Base-by-base conservation (phyloP, 1,140 invertebrate species). In the Caenorhabditis inopinata region DNA sequence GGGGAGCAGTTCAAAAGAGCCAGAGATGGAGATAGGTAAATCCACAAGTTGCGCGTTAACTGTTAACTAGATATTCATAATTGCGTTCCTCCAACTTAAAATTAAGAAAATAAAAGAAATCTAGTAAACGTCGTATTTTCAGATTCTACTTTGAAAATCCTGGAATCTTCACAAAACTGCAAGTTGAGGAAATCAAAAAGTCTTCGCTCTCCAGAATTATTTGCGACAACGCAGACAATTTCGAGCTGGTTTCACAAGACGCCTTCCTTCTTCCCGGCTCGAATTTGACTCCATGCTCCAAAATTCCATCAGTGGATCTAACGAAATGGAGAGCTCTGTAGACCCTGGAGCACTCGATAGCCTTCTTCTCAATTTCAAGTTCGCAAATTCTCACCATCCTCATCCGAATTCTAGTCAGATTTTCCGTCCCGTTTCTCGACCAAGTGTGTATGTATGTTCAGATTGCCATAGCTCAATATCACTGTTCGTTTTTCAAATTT, bases 111-210 rank as follows among this genome's bases (percentile, higher is more conserved):
- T 18, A 51, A 18, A 51, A 25, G n/a, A n/a, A n/a, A n/a, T n/a
- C n/a, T n/a, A n/a, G n/a, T n/a, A n/a, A n/a, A n/a, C n/a, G n/a
- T n/a, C n/a, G n/a, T n/a, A n/a, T n/a, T n/a, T 84, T 3, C 35
- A 84, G 83, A 84, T 95, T 97, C 87, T 98, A 94, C 93, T 96
- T 96, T 88, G 95, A 98, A 90, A 96, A 93, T 90, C 93, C 93
- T 1, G 91, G 92, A 0, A 91, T 92, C 0, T 97, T 98, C 85
- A 92, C 92, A 79, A 91, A 92, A 1, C 16, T 29, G 16, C 94
- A 94, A 90, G 84, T 94, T 58, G 85, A 90, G 51, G 91, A 93
- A 88, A 91, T 95, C 38, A 91, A 92, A 74, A 93, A 93, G 84
- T 90, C 91, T 0, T 91, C 92, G 0, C 86, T 94, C 23, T 91